Evolutionary conservation across 2,797 vertebrate species (phyloP), one percentile per base, ranked within the genome.

Genomic region (Halcyon badia): DNA sequence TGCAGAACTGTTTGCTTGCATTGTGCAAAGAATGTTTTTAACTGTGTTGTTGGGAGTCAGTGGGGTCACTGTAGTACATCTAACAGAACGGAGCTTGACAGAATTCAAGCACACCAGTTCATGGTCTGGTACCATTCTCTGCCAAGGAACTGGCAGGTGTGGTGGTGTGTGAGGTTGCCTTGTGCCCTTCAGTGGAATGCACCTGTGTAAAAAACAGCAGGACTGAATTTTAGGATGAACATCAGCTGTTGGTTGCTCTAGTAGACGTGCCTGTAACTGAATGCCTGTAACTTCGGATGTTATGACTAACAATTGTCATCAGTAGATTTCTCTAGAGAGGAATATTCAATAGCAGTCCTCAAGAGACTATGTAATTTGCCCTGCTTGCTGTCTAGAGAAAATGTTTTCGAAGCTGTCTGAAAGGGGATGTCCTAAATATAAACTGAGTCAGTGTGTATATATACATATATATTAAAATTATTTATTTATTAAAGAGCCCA

Each of bases 341-440:
- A 79, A 24, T 46, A 56, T 35, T 73, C 28, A 15, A 31, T 21
- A 24, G 8, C 57, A 44, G 61, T 31, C 83, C 78, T 71, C 9
- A n/a, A 26, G 72, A 49, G 66, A n/a, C 39, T 25, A 1, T 22
- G 35, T 28, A 5, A 56, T 71, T 85, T 30, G 10, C 48, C 90
- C 42, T 48, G 58, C 51, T 42, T 22, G 46, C 85, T 87, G 37
- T 19, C 42, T 70, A 48, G 71, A 69, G 88, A 70, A 76, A 68
- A 58, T 39, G 46, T 78, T 87, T 84, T 56, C 76, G 84, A 81
- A 80, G 69, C 64, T 35, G 61, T 51, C 30, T 24, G 14, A 51
- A 81, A 94, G 82, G 62, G 75, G 35, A 70, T 89, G 62, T 72
- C 73, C 44, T 46, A 75, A 62, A 35, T 49, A 51, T 46, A 57